A percentile compares a stretch with the other conserved stretches of the same genome.
Evolutionary conservation across 2,113 vertebrate species (phyloP).

Genomic region (Trogon melanurus): DNA sequence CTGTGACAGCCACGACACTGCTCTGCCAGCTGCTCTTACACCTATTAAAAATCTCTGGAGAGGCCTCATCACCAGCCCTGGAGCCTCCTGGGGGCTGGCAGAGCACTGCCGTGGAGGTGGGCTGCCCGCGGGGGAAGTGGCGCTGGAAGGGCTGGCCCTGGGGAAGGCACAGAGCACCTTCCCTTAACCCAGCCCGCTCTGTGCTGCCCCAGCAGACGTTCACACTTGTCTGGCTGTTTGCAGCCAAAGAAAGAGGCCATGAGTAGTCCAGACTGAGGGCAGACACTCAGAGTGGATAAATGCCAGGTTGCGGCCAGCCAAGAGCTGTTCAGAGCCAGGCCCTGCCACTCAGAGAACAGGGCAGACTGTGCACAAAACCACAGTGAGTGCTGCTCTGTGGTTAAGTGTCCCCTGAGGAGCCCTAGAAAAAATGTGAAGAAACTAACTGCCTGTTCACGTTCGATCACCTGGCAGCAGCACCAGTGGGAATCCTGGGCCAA

Average conservation of each 20-base stretch:
- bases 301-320: slow-evolving; percentile 20
- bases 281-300: background rate
- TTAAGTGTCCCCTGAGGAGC: background rate
- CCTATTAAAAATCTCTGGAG: background rate
- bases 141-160: background rate
- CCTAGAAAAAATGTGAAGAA: background rate
- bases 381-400: background rate
- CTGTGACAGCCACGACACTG: background rate
- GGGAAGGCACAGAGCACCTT: background rate
- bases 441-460: background rate
- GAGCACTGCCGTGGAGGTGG: background rate
- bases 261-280: slow-evolving; percentile 8
- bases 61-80: background rate
- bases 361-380: background rate
- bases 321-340: background rate
- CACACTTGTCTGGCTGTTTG: background rate
- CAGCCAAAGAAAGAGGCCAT: background rate
- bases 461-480: background rate
- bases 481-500: background rate
- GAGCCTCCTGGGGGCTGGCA: background rate
- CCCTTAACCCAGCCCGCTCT: background rate
- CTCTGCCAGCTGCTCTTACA: background rate
- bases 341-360: background rate
- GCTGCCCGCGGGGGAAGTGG: background rate
- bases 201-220: background rate